These are phyloP conservation scores for Dicerorhinus sumatrensis DNA, from an alignment of 2,113 vertebrate species.

Conservation along the genomic window DNA sequence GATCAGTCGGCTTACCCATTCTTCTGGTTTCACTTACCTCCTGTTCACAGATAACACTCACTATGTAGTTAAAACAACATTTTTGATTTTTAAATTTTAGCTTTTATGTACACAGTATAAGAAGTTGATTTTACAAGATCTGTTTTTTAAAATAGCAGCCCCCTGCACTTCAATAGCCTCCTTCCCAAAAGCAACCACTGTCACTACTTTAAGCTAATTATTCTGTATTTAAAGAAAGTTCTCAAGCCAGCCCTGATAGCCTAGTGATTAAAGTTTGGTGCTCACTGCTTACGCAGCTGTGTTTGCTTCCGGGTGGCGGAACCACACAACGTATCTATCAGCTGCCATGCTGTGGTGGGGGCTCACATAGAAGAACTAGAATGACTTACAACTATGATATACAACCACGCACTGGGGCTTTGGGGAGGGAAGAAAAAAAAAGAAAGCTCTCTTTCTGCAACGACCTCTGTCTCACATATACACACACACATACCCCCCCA, in stretches of 20 bases:
- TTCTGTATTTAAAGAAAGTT: slow-evolving; percentile 10
- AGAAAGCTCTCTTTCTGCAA: neutral
- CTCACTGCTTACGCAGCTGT: too few relatives aligned
- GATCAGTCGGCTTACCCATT: neutral
- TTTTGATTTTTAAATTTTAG: slow-evolving; percentile 14
- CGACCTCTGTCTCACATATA: neutral
- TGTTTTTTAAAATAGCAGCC: neutral
- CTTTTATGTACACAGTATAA: neutral
- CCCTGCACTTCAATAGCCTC: neutral
- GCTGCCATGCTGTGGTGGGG: too few relatives aligned
- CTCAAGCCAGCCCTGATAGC: neutral
- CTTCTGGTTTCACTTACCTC: neutral
- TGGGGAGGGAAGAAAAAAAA: too few relatives aligned
- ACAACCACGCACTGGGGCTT: too few relatives aligned
- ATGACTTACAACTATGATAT: too few relatives aligned
- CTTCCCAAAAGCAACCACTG: slow-evolving; percentile 19
- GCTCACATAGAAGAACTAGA: too few relatives aligned
- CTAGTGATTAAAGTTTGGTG: too few relatives aligned
- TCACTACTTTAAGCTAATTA: neutral
- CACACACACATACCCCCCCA: neutral
- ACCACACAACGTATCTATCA: too few relatives aligned
- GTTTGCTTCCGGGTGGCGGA: too few relatives aligned
- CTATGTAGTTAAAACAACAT: neutral
- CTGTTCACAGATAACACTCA: neutral
- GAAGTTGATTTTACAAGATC: neutral